Base-by-base conservation (phyloP, 2,113 vertebrate species). In the Chaenocephalus aceratus region DNA sequence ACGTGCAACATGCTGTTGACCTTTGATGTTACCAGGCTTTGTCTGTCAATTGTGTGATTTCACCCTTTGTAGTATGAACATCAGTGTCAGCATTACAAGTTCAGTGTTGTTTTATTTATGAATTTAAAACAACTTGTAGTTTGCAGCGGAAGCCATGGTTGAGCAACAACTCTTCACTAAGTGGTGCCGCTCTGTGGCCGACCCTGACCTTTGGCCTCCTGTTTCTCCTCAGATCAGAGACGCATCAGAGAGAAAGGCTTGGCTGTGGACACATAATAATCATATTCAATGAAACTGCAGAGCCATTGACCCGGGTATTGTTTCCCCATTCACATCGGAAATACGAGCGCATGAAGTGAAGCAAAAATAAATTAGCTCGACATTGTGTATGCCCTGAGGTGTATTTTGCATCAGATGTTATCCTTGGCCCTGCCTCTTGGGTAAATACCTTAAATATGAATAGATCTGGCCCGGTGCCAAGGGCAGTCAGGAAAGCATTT, bases 391-490 rank as follows among this genome's bases (percentile, higher is more conserved):
- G 90, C 94, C 94, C 94, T 64, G 62, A 95, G 94, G 95, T 95
- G 86, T 96, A 95, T 96, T 96, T 96, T 95, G 92, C 94, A 90
- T 96, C 95, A 95, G 96, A 96, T 97, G 96, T 97, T 98, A 96
- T 97, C 93, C 94, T 97, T 97, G 96, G 97, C 96, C 92, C 93
- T 91, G 85, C 90, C 91, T 82, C 82, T 92, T 95, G 82, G 95
- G 94, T 96, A 97, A 96, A 97, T 96, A 96, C 91, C 93, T 95
- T 95, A 94, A 95, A 97, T 96, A 95, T 96, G 95, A 97, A 96
- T 95, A 96, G 95, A 94, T 90, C 58, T 94, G 97, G 96, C 95
- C 65, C 54, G 30, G 52, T 89, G 94, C 96, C 97, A 96, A 93
- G 90, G 86, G 94, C 94, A 96, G 95, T 94, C 93, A 94, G 93